phyloP scores from a whole-genome alignment of 2,888 invertebrate species.

The Glomeris marginata region DNA sequence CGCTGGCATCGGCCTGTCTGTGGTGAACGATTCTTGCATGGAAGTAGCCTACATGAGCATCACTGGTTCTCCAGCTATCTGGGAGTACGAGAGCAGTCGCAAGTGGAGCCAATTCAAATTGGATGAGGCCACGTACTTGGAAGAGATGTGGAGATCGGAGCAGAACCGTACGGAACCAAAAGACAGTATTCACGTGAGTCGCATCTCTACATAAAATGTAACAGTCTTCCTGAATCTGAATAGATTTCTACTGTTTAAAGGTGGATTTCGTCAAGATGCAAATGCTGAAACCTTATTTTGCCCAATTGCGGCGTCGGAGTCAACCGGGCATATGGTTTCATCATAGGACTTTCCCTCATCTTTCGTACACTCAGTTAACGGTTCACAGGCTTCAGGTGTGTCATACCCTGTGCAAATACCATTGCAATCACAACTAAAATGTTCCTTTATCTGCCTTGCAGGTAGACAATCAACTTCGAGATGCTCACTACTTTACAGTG shows the following conservation, averaged over 20 bases:
- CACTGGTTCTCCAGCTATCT: conserved; percentile 52
- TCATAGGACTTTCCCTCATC: conserved; percentile 49
- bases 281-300: conserved; percentile 72
- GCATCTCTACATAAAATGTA: neutral
- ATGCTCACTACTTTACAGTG: conserved; percentile 53
- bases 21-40: conserved; percentile 32
- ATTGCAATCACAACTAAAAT: neutral
- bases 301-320: conserved; percentile 55
- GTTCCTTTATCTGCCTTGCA: conserved; percentile 34
- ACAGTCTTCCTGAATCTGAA: neutral
- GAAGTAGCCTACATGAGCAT: conserved; percentile 55
- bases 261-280: conserved; percentile 71
- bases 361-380: conserved; percentile 49
- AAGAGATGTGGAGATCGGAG: conserved; percentile 56
- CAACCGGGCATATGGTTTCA: conserved; percentile 60
- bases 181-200: conserved; percentile 48
- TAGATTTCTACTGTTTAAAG: conserved; percentile 28
- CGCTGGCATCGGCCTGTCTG: conserved; percentile 46
- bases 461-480: conserved; percentile 58
- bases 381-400: conserved; percentile 45
- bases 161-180: conserved; percentile 56
- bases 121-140: conserved; percentile 64
- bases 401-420: neutral
- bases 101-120: conserved; percentile 63
- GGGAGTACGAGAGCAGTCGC: conserved; percentile 66